phyloP scores from a whole-genome alignment of 2,113 vertebrate genomes.

The Coreoperca whiteheadi region DNA sequence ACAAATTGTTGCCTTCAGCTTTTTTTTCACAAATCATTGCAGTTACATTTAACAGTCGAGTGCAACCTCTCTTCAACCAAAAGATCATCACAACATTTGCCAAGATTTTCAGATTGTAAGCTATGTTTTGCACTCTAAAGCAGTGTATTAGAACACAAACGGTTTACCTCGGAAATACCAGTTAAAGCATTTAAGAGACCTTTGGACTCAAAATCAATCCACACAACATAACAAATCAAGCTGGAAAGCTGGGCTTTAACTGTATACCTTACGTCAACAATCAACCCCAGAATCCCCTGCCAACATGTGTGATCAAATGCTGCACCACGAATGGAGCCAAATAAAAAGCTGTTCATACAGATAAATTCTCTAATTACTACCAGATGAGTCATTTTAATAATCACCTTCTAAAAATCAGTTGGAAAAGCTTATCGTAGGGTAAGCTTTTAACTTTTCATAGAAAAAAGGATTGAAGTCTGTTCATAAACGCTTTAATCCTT shows the following conservation, averaged over 20 bases:
- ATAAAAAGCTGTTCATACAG: slow-evolving; percentile 73
- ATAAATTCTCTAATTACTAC: slow-evolving; percentile 47
- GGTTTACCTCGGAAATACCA: slow-evolving; percentile 8
- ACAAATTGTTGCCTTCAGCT: slow-evolving; percentile 21
- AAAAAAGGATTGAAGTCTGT: slow-evolving; percentile 11
- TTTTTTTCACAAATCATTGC: slow-evolving; percentile 40
- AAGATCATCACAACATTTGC: slow-evolving; percentile 21
- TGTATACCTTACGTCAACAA: slow-evolving; percentile 42
- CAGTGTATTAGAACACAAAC: slow-evolving; percentile 18
- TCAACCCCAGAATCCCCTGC: slow-evolving; percentile 28
- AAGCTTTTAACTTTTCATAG: slow-evolving; percentile 14
- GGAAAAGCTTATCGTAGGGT: slow-evolving; percentile 2
- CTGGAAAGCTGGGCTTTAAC: slow-evolving; percentile 38
- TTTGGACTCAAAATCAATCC: slow-evolving; percentile 19
- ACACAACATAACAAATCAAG: slow-evolving; percentile 11
- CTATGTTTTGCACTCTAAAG: slow-evolving; percentile 11
- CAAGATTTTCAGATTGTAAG: slow-evolving; percentile 18
- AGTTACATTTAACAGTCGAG: slow-evolving; percentile 39
- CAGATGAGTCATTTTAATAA: slow-evolving; percentile 53
- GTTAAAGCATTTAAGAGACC: background rate
- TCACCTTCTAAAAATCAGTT: slow-evolving; percentile 32
- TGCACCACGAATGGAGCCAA: slow-evolving; percentile 42
- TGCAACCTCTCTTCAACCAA: slow-evolving; percentile 20
- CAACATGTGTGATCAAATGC: slow-evolving; percentile 52
- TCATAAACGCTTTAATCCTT: slow-evolving; percentile 16